These are phyloP conservation scores for Brachystomella parvula DNA, from an alignment of 1,140 invertebrate species.

Conservation along the genomic window DNA sequence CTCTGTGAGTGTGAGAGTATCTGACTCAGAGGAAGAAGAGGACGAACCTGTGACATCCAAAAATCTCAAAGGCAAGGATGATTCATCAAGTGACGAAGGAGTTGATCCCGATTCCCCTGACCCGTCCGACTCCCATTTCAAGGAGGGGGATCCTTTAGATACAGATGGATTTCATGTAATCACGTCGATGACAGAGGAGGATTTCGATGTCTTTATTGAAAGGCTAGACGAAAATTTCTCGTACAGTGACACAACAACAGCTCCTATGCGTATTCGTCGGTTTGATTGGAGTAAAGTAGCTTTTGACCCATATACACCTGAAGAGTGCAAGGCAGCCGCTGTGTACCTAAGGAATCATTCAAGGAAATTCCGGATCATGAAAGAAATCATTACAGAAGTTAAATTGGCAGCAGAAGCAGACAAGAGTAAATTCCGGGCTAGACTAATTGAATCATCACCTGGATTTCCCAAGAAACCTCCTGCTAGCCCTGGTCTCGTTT, in stretches of 20 bases:
- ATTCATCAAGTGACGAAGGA: not conserved
- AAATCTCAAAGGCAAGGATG: not conserved
- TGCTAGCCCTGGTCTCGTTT: not conserved
- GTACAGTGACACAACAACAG: not conserved
- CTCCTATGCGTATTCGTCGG: not conserved
- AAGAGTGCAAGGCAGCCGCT: conserved; percentile 21
- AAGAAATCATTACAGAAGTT: conserved; percentile 25
- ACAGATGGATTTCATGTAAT: not conserved
- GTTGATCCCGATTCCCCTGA: not conserved
- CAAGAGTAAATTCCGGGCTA: not conserved
- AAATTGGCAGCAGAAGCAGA: not conserved
- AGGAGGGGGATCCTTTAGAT: not conserved
- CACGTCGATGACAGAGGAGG: conserved; percentile 5
- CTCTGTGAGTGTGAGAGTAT: too few species aligned
- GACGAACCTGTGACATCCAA: not conserved
- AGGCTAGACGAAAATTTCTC: conserved; percentile 9
- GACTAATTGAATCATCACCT: not conserved
- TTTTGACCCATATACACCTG: conserved; percentile 14
- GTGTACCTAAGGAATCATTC: conserved; percentile 11
- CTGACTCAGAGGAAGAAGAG: not conserved
- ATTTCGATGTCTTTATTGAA: conserved; percentile 10
- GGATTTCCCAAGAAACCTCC: conserved; percentile 9
- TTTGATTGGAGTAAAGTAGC: conserved; percentile 23
- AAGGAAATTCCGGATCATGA: conserved; percentile 28
- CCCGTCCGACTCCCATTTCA: not conserved